phyloP scores from a whole-genome alignment of 1,140 invertebrate genomes.

The Physella acuta region DNA sequence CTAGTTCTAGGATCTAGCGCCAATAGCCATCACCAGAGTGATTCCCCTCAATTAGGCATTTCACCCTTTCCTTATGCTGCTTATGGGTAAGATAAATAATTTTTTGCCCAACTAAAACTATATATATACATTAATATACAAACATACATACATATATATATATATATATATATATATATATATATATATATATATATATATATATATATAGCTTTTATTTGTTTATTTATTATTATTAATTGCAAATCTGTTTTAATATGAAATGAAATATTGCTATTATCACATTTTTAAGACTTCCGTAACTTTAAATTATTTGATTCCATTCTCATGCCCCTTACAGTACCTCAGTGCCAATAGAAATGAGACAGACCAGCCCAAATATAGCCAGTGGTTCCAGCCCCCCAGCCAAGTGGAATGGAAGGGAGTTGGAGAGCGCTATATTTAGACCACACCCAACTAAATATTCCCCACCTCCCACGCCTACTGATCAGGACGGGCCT shows the following conservation, averaged over 20 bases:
- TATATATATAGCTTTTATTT: background rate
- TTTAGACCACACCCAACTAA: constrained; percentile 17
- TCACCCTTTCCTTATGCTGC: background rate
- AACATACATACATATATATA: background rate
- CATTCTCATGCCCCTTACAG: too few species aligned
- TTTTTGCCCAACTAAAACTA: background rate
- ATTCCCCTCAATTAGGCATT: background rate
- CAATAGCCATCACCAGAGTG: background rate
- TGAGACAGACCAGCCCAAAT: constrained; percentile 18
- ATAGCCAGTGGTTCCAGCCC: constrained; percentile 16
- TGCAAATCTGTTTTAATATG: background rate
- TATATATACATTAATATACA: background rate
- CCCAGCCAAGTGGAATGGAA: background rate
- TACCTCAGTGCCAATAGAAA: too few species aligned
- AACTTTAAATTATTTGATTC: too few species aligned
- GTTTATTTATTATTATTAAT: background rate
- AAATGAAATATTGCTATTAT: background rate
- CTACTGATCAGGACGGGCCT: constrained; percentile 72
- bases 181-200: constrained; percentile 1
- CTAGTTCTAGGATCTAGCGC: too few species aligned
- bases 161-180: constrained; percentile 1
- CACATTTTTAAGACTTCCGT: too few species aligned
- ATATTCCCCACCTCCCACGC: constrained; percentile 56
- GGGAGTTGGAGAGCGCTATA: background rate
- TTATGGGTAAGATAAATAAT: background rate